Evolutionary conservation across 1,140 invertebrate species (phyloP).

Genomic region (Geopemphigus sp.): DNA sequence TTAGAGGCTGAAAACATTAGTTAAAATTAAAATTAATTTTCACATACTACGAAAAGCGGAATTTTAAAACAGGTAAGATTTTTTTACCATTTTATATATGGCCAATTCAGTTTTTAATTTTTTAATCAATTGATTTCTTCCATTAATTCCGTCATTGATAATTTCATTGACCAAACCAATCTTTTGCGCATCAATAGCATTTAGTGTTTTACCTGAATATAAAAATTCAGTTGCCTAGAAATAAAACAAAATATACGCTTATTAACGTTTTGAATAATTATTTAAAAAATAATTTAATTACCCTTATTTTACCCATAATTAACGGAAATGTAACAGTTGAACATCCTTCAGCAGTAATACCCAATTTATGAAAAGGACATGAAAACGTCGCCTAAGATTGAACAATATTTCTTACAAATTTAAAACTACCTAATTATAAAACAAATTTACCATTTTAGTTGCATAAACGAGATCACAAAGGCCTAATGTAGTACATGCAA

Average conservation of each 20-base stretch:
- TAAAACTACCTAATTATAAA: not conserved
- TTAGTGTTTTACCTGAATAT: constrained; percentile 73
- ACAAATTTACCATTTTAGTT: constrained; percentile 63
- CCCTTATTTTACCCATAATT: constrained; percentile 75
- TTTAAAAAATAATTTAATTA: constrained; percentile 54
- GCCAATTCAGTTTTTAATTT: constrained; percentile 15
- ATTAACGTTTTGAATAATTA: not conserved
- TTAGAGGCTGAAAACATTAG: constrained; percentile 26
- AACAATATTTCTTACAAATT: constrained; percentile 54
- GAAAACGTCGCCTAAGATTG: constrained; percentile 74
- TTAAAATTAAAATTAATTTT: not conserved
- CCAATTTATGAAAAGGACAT: constrained; percentile 79
- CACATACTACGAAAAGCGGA: not conserved
- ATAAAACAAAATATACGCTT: not conserved
- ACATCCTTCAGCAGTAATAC: constrained; percentile 79
- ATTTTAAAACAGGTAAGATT: not conserved
- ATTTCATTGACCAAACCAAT: constrained; percentile 72
- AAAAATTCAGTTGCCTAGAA: constrained; percentile 43
- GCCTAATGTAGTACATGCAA: constrained; percentile 76
- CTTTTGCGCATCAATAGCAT: constrained; percentile 70
- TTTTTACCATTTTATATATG: constrained; percentile 21
- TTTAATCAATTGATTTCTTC: constrained; percentile 28
- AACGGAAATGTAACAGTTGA: constrained; percentile 80
- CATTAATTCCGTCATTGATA: constrained; percentile 57
- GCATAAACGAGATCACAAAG: constrained; percentile 89